These are phyloP conservation scores for Montipora foliosa DNA, from an alignment of 64 coral and sea anemone genomes.

Conservation along the genomic window DNA sequence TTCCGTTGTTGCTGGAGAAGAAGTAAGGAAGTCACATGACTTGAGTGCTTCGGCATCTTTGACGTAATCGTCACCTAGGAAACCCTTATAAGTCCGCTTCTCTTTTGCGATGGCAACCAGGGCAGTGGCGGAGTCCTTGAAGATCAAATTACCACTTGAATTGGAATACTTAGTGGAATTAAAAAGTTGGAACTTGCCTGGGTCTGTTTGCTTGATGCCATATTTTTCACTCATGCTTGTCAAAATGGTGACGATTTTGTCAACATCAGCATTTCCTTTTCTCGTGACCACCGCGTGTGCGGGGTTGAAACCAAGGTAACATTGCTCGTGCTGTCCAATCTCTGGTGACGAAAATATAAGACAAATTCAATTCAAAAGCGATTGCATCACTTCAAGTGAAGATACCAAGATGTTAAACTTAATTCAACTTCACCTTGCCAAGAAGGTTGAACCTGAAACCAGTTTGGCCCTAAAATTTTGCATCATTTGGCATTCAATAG, in stretches of 20 bases:
- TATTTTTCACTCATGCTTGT: background rate
- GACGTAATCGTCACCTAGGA: conserved; percentile 43
- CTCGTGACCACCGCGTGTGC: conserved; percentile 26
- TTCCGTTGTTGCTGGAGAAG: background rate
- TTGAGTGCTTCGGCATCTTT: conserved; percentile 22
- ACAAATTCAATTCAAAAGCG: background rate
- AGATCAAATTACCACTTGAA: conserved; percentile 42
- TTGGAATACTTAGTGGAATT: conserved; percentile 22
- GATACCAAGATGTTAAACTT: too few species aligned
- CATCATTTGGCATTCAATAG: too few species aligned
- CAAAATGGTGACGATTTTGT: conserved; percentile 1
- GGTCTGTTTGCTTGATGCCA: background rate
- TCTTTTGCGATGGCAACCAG: conserved; percentile 11
- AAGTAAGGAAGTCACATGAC: background rate
- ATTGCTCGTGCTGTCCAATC: background rate
- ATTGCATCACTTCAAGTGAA: too few species aligned
- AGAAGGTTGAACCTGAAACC: too few species aligned
- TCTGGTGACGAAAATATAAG: background rate
- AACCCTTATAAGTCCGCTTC: conserved; percentile 18
- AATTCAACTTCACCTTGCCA: too few species aligned
- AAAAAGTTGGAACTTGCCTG: conserved; percentile 17
- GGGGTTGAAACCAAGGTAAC: conserved; percentile 11
- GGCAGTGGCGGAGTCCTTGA: conserved; percentile 53
- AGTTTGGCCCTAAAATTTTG: too few species aligned
- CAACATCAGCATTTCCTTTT: background rate